Percentiles rank a stretch among this genome's conserved stretches.
Evolutionary conservation across 2,888 invertebrate species (phyloP).

Genomic region (Tenthredo scrophulariae): DNA sequence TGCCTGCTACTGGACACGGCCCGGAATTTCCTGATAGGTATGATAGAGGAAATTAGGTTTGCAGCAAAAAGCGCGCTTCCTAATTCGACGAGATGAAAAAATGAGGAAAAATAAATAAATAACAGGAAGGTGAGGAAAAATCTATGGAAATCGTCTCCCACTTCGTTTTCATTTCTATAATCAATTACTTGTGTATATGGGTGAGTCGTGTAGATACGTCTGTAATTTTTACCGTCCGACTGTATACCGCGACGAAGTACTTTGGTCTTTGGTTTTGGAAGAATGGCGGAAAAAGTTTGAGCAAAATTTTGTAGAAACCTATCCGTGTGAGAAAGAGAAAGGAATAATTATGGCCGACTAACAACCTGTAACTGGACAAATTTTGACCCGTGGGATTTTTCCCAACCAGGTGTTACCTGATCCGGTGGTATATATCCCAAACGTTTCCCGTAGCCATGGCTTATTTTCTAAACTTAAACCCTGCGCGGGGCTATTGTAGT

Average conservation of each 20-base stretch:
- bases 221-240: no score
- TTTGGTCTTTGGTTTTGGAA: not conserved
- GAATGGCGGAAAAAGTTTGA: not conserved
- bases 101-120: no score
- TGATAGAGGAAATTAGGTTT: not conserved
- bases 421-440: not conserved
- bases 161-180: not conserved
- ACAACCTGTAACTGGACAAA: conserved; percentile 20
- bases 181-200: not conserved
- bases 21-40: conserved; percentile 5
- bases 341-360: not conserved
- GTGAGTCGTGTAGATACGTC: not conserved
- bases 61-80: not conserved
- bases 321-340: not conserved
- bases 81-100: not conserved
- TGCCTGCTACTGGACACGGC: not conserved
- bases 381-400: conserved; percentile 3
- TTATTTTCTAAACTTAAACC: not conserved
- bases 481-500: not conserved
- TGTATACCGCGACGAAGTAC: not conserved
- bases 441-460: not conserved
- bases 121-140: no score
- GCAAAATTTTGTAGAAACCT: not conserved
- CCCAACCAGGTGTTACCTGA: conserved; percentile 29
- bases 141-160: not conserved